Base-by-base conservation (phyloP, 1,140 invertebrate genomes). In the Drosophila yakuba region DNA sequence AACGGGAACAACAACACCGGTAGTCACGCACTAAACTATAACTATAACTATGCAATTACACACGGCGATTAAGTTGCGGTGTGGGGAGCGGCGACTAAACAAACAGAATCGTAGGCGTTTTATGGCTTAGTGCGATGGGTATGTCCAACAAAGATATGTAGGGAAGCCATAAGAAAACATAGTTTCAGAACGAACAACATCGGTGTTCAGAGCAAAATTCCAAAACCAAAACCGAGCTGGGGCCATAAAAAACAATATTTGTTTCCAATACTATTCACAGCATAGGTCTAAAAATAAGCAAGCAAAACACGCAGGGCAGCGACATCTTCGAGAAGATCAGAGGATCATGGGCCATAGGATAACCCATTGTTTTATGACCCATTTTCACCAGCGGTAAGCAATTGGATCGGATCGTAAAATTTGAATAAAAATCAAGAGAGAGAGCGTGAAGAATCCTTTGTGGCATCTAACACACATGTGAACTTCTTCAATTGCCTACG, bases 311-410 rank as follows among this genome's bases (percentile, higher is more conserved):
- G 10, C 43, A 45, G 43, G 43, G 15, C 43, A 80, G 67, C 62
- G 72, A 75, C 59, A 75, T 66, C 47, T 67, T 38, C 15, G n/a
- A 28, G 54, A 25, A 11, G 38, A 14, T 50, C 32, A 12, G 62
- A 67, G 60, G 64, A 67, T 66, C 44, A 28, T 23, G 15, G 52
- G 55, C 36, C 55, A 43, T 20, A 86, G 84, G 84, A 89, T 89
- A 89, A 88, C 83, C 83, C 84, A 75, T 89, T 88, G 83, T 88
- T 88, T 88, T 88, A 88, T 83, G 83, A 80, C 79, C 83, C 83
- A 88, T 88, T 89, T 80, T 77, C 64, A 51, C 66, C 67, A 78
- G 83, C 80, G 84, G 84, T 88, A 83, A 88, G 76, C 79, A 20
- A 20, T 20, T 20, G 20, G 25, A 25, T 25, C 25, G 25, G 83